A percentile compares a stretch with the other conserved stretches of the same genome.
Conservation (phyloP, 2,113 vertebrate genomes). For the Myrmecobius fasciatus region DNA sequence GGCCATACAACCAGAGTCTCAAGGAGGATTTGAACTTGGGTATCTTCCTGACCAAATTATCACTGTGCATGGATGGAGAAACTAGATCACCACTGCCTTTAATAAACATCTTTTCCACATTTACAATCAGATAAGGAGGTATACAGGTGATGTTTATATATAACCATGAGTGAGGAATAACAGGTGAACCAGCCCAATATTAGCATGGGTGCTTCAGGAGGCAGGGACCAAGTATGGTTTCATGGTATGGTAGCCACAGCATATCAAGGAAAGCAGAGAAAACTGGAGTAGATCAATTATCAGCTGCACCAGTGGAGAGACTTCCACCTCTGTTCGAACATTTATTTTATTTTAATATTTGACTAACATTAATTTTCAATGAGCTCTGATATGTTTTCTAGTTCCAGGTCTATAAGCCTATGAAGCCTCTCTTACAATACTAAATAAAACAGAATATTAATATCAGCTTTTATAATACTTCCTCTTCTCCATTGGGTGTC, state of each 20-base stretch:
- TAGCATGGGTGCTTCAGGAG: rapidly evolving
- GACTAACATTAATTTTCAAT: too few species aligned
- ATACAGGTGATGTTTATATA: background rate
- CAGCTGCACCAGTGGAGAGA: background rate
- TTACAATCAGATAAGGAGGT: background rate
- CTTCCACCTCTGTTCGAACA: background rate
- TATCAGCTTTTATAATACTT: background rate
- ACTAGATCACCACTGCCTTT: background rate
- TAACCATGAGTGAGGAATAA: background rate
- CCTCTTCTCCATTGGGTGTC: background rate
- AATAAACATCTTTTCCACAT: background rate
- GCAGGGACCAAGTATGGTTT: background rate
- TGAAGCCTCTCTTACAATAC: background rate
- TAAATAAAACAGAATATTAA: background rate
- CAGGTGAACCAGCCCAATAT: rapidly evolving
- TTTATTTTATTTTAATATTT: too few species aligned
- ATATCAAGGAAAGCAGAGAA: background rate
- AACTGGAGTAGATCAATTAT: background rate
- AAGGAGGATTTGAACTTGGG: background rate
- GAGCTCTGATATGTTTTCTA: background rate
- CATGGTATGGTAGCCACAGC: background rate
- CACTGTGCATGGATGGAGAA: too few species aligned
- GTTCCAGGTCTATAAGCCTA: background rate
- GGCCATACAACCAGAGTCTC: background rate
- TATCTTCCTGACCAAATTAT: background rate